phyloP scores from a whole-genome alignment of 2,113 vertebrate genomes.

The Aptenodytes patagonicus region DNA sequence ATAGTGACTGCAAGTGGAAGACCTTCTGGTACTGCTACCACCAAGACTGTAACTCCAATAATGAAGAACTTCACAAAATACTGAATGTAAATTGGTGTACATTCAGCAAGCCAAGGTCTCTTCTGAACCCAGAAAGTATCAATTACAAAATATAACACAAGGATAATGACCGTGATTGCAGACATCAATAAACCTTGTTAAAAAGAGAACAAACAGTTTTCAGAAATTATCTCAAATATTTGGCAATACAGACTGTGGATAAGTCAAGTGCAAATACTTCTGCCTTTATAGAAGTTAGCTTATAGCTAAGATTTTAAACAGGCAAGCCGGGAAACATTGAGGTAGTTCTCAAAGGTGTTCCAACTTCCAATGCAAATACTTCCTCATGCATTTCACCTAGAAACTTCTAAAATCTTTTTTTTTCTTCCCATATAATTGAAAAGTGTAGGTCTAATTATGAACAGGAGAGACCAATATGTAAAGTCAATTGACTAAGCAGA shows the following conservation, averaged over 20 bases:
- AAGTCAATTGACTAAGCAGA: background rate
- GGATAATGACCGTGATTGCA: slow-evolving; percentile 96
- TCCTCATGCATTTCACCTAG: background rate
- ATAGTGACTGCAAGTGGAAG: slow-evolving; percentile 98
- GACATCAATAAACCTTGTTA: slow-evolving; percentile 93
- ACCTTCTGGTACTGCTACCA: slow-evolving; percentile 97
- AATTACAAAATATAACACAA: slow-evolving; percentile 93
- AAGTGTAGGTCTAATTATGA: background rate
- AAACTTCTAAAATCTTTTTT: background rate
- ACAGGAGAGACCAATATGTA: background rate
- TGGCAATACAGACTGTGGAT: background rate
- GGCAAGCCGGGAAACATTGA: background rate
- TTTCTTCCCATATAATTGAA: background rate
- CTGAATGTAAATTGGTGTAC: slow-evolving; percentile 96
- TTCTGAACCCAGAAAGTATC: slow-evolving; percentile 95
- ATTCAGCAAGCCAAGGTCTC: slow-evolving; percentile 88
- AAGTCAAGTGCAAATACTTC: background rate
- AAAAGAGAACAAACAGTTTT: slow-evolving; percentile 30
- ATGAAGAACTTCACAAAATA: slow-evolving; percentile 99
- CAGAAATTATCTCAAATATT: background rate
- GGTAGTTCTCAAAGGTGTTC: background rate
- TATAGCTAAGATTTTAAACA: background rate
- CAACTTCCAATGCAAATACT: background rate
- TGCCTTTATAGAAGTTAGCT: background rate
- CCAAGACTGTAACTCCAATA: slow-evolving; percentile 96